A percentile compares a stretch with the other conserved stretches of the same genome.
Evolutionary conservation across 2,888 invertebrate species (phyloP).

Genomic region (Linnaemya vulpina): DNA sequence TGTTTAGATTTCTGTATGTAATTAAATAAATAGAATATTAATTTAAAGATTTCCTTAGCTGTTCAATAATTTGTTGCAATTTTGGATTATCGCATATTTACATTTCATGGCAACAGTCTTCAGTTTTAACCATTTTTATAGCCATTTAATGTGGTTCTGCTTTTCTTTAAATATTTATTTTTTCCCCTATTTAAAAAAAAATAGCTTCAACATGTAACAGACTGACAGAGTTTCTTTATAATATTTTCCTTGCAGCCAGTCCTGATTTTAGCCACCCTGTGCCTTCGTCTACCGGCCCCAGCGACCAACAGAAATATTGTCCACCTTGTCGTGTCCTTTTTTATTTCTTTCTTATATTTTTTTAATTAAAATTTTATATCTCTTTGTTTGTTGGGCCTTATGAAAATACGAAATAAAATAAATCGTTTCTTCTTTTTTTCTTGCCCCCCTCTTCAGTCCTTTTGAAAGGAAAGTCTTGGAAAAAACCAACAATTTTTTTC

Average conservation of each 20-base stretch:
- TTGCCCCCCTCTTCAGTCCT: background rate
- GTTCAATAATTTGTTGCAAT: background rate
- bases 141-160: constrained; percentile 31
- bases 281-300: background rate
- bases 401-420: constrained; percentile 33
- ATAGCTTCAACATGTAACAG: background rate
- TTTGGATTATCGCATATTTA: constrained; percentile 12
- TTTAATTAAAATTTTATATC: constrained; percentile 15
- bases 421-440: background rate
- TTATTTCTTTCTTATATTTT: background rate
- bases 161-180: constrained; percentile 18
- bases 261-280: background rate
- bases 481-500: constrained; percentile 6
- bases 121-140: constrained; percentile 38
- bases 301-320: background rate
- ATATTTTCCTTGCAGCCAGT: background rate
- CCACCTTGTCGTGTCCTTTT: no score
- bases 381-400: constrained; percentile 22
- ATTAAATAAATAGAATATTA: no score
- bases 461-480: constrained; percentile 24
- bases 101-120: constrained; percentile 48
- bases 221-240: constrained; percentile 36
- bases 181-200: background rate
- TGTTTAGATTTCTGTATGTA: no score
- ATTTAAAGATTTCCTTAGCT: background rate